phyloP scores from a whole-genome alignment of 1,140 invertebrate species.

The Ceratosolen fusciceps region DNA sequence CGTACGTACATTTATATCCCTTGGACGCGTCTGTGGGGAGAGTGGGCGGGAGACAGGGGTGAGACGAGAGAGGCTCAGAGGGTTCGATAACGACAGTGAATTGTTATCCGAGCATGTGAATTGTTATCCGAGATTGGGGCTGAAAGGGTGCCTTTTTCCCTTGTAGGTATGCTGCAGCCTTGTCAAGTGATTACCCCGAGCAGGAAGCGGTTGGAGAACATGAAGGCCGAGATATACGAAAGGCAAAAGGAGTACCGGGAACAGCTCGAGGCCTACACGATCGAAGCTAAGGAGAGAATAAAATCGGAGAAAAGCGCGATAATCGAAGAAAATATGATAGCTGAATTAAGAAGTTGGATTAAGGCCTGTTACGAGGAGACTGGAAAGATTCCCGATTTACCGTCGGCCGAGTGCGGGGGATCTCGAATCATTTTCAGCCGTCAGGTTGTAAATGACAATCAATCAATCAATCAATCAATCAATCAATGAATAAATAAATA shows the following conservation, averaged over 20 bases:
- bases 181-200: conserved; percentile 60
- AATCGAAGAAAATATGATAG: conserved; percentile 86
- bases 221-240: conserved; percentile 74
- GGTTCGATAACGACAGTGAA: too few species aligned
- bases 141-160: not conserved
- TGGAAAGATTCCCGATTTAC: conserved; percentile 91
- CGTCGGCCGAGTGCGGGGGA: conserved; percentile 90
- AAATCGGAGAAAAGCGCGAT: conserved; percentile 76
- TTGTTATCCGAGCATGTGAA: too few species aligned
- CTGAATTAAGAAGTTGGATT: conserved; percentile 89
- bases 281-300: conserved; percentile 75
- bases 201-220: conserved; percentile 65
- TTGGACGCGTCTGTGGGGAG: too few species aligned
- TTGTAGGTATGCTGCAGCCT: conserved; percentile 69
- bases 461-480: too few species aligned
- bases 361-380: conserved; percentile 83
- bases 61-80: too few species aligned
- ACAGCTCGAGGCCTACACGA: conserved; percentile 76
- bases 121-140: too few species aligned
- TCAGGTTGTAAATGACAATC: conserved; percentile 69
- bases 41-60: too few species aligned
- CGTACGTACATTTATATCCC: not conserved
- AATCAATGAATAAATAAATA: too few species aligned
- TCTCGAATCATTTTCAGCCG: conserved; percentile 86
- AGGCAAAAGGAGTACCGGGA: conserved; percentile 76